Evolutionary conservation across 2,888 invertebrate genomes (phyloP).

Genomic region (Herminia tarsipennalis): DNA sequence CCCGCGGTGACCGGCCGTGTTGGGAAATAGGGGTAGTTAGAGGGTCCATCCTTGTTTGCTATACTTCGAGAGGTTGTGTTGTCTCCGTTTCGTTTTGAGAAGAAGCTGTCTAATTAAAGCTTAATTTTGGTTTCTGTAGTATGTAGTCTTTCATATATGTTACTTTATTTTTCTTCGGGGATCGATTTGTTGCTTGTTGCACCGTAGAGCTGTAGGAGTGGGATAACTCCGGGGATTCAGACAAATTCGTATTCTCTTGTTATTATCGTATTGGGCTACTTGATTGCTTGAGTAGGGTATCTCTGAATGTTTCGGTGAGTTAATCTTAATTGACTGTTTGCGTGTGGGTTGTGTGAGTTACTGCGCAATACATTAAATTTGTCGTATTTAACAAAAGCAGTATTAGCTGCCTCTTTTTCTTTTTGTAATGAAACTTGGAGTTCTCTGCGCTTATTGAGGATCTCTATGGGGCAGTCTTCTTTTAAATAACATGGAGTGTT

Average conservation of each 20-base stretch:
- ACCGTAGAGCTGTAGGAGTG: too few species aligned
- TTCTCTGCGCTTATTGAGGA: slow-evolving; percentile 4
- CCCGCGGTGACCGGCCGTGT: too few species aligned
- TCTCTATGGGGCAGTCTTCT: neutral
- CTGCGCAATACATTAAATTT: neutral
- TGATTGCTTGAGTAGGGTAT: neutral
- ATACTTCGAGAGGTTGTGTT: neutral
- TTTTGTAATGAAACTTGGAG: slow-evolving; percentile 1
- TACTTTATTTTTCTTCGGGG: neutral
- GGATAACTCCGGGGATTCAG: too few species aligned
- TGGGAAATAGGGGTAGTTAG: neutral
- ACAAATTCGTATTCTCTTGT: too few species aligned
- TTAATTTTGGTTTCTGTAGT: neutral
- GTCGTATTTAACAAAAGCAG: slow-evolving; percentile 7
- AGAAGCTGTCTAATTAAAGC: neutral
- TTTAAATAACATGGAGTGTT: neutral
- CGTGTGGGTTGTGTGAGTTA: neutral
- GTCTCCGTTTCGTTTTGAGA: neutral
- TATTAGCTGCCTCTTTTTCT: slow-evolving; percentile 3
- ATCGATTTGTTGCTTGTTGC: too few species aligned
- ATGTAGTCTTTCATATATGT: neutral
- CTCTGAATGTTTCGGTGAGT: neutral
- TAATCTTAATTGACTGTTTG: neutral
- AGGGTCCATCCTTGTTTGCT: neutral
- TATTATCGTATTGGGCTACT: neutral